A percentile compares a stretch with the other conserved stretches of the same genome.
These are phyloP conservation scores for Ammospiza maritima DNA, from an alignment of 2,797 vertebrate species.

Conservation along the genomic window DNA sequence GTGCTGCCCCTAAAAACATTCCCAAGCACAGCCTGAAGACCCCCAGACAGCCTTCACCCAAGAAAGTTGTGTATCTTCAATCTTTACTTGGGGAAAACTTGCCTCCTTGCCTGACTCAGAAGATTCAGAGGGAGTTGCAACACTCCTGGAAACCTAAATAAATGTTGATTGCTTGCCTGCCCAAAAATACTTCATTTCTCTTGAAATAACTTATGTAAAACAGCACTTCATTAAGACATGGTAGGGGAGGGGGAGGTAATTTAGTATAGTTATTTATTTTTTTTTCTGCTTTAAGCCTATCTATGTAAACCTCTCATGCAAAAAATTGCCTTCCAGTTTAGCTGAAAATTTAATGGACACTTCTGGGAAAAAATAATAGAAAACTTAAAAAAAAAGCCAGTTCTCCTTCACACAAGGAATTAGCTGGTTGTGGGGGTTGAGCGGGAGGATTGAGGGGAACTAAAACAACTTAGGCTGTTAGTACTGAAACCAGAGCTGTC, in stretches of 20 bases:
- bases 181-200: conserved; percentile 65
- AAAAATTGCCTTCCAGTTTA: conserved; percentile 76
- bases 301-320: conserved; percentile 77
- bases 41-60: neutral
- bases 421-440: neutral
- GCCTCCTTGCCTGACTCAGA: conserved; percentile 25
- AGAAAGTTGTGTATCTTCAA: neutral
- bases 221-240: conserved; percentile 68
- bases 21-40: neutral
- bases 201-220: conserved; percentile 73
- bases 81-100: neutral
- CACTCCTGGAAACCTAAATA: conserved; percentile 54
- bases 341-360: conserved; percentile 73
- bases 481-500: neutral
- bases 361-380: conserved; percentile 4
- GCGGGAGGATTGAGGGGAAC: neutral
- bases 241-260: conserved; percentile 16
- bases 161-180: conserved; percentile 55
- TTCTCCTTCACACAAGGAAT: conserved; percentile 47
- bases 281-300: conserved; percentile 70
- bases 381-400: neutral
- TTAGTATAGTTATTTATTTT: conserved; percentile 16
- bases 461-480: neutral
- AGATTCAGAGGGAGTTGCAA: conserved; percentile 54
- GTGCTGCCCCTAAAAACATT: conserved; percentile 1